A percentile compares a stretch with the other conserved stretches of the same genome.
phyloP scores from a whole-genome alignment of 2,797 vertebrate species.

The Botia kubotai region DNA sequence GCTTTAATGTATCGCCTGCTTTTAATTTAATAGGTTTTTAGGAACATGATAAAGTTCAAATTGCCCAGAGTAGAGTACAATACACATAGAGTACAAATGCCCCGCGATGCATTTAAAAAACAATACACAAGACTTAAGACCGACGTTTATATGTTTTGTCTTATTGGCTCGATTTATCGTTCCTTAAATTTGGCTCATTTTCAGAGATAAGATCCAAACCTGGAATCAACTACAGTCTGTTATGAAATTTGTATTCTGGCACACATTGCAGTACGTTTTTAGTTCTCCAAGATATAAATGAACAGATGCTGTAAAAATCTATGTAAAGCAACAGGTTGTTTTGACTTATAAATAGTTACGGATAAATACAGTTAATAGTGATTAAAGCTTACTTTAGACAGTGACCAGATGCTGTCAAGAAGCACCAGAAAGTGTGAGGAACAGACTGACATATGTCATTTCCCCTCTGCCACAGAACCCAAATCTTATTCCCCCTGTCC shows the following conservation, averaged over 20 bases:
- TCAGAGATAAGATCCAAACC: constrained; percentile 7
- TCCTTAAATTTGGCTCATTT: constrained; percentile 23
- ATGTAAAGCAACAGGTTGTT: not conserved
- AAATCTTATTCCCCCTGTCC: not conserved
- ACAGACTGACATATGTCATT: too few relatives aligned
- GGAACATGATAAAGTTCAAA: not conserved
- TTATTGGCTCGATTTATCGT: constrained; percentile 7
- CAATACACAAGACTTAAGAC: not conserved
- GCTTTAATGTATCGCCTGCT: not conserved
- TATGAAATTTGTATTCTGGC: not conserved
- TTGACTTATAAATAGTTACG: not conserved
- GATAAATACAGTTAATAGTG: not conserved
- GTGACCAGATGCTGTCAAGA: too few relatives aligned
- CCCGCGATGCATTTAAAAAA: constrained; percentile 22
- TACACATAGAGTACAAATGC: not conserved
- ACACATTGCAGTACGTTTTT: constrained; percentile 3
- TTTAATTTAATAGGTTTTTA: not conserved
- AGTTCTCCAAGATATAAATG: not conserved
- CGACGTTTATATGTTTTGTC: not conserved
- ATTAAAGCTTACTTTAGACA: too few relatives aligned
- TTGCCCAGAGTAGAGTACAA: too few relatives aligned
- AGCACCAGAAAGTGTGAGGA: too few relatives aligned
- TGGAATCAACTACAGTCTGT: constrained; percentile 16
- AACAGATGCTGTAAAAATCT: constrained; percentile 2
- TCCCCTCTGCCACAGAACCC: not conserved